These are phyloP conservation scores for Peromyscus melanophrys DNA, from an alignment of 2,797 vertebrate genomes.

Conservation along the genomic window DNA sequence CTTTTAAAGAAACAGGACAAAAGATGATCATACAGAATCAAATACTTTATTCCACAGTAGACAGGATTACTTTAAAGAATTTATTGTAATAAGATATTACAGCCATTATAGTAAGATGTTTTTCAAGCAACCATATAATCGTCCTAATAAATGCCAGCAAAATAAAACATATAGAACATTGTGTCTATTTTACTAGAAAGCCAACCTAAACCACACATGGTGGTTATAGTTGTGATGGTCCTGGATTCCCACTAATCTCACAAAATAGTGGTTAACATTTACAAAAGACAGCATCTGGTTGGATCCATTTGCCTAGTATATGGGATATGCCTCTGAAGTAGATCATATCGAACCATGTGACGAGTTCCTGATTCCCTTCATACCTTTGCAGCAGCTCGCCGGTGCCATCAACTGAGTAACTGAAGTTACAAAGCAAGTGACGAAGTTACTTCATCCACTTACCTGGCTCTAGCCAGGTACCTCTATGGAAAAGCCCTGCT, in stretches of 20 bases:
- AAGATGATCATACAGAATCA: background rate
- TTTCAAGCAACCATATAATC: background rate
- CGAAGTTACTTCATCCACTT: background rate
- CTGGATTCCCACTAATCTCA: conserved; percentile 21
- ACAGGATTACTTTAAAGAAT: background rate
- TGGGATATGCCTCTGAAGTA: background rate
- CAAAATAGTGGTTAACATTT: background rate
- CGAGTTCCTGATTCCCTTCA: background rate
- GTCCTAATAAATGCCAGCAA: conserved; percentile 8
- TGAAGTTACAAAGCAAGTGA: background rate
- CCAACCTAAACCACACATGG: background rate
- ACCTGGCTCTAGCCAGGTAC: background rate
- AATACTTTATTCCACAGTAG: background rate
- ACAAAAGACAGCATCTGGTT: background rate
- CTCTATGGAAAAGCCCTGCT: background rate
- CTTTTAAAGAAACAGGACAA: background rate
- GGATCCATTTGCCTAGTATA: background rate
- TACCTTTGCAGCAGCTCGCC: background rate
- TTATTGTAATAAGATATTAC: background rate
- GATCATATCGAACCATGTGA: background rate
- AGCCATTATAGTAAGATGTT: background rate
- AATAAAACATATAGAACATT: background rate
- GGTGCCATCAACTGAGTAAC: background rate
- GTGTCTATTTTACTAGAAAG: background rate
- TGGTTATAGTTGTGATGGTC: background rate